These are phyloP conservation scores for Stictonetta naevosa DNA, from an alignment of 2,113 vertebrate genomes.

Conservation along the genomic window DNA sequence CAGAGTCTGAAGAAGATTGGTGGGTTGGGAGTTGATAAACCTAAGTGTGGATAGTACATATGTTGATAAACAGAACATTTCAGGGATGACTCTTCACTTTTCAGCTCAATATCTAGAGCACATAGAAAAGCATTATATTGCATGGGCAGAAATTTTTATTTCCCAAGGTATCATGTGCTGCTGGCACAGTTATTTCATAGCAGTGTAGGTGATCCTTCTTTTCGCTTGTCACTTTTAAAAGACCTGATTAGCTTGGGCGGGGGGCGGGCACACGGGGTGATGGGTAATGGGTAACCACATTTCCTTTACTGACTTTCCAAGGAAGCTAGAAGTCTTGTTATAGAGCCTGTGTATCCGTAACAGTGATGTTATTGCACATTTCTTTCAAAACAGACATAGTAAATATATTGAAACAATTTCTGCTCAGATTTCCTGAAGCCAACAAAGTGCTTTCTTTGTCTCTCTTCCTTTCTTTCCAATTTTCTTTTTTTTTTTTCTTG, in stretches of 20 bases:
- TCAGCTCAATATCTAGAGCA: conserved; percentile 57
- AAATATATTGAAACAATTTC: conserved; percentile 27
- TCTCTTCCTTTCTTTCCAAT: not conserved
- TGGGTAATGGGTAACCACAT: not conserved
- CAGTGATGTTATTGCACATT: conserved; percentile 49
- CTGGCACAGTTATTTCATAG: conserved; percentile 48
- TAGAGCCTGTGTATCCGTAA: conserved; percentile 46
- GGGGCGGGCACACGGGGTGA: not conserved
- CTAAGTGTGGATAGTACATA: conserved; percentile 51
- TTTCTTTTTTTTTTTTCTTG: not conserved
- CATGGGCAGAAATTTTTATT: conserved; percentile 52
- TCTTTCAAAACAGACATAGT: not conserved
- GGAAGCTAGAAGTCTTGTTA: conserved; percentile 29
- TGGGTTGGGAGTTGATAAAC: conserved; percentile 49
- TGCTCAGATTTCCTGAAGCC: not conserved
- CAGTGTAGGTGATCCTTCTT: conserved; percentile 41
- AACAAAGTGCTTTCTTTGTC: conserved; percentile 25
- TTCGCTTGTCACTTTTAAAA: conserved; percentile 40
- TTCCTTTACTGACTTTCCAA: conserved; percentile 24
- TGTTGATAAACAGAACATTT: conserved; percentile 21
- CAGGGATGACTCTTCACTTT: conserved; percentile 53
- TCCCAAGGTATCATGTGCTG: conserved; percentile 45
- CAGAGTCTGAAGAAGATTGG: not conserved
- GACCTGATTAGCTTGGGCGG: not conserved
- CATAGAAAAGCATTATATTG: conserved; percentile 59